phyloP scores from a whole-genome alignment of 2,888 invertebrate species.

The Venustoraphidia nigricollis region DNA sequence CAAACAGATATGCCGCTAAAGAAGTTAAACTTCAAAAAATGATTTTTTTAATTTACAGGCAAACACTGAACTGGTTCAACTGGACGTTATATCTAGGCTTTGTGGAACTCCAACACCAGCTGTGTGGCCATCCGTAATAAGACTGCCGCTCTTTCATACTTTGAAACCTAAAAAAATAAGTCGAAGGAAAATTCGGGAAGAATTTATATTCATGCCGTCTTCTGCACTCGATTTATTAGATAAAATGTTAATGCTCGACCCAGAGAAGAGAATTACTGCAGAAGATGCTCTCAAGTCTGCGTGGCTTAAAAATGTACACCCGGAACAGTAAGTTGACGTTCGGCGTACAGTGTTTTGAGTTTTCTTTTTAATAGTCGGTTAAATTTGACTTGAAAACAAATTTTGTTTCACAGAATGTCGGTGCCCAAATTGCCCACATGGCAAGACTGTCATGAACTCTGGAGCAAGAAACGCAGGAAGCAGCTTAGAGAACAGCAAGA shows the following conservation, averaged over 20 bases:
- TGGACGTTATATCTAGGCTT: constrained; percentile 84
- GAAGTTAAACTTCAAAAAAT: no score
- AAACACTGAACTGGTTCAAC: constrained; percentile 79
- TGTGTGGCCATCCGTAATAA: constrained; percentile 92
- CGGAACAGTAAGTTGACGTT: constrained; percentile 59
- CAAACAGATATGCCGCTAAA: no score
- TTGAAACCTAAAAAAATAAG: constrained; percentile 84
- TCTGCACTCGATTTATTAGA: constrained; percentile 83
- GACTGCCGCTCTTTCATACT: constrained; percentile 81
- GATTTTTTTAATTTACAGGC: constrained; percentile 40
- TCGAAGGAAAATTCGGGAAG: constrained; percentile 77
- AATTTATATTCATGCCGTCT: constrained; percentile 83
- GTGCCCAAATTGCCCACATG: constrained; percentile 78
- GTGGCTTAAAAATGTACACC: constrained; percentile 84
- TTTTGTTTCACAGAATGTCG: constrained; percentile 46
- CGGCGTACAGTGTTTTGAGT: constrained; percentile 6
- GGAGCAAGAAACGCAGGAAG: constrained; percentile 90
- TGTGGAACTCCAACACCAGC: constrained; percentile 95
- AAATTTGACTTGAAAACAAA: neutral
- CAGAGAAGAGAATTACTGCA: constrained; percentile 82
- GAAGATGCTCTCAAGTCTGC: constrained; percentile 83
- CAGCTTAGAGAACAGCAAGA: constrained; percentile 67
- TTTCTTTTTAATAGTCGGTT: constrained; percentile 5
- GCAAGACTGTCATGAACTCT: constrained; percentile 98
- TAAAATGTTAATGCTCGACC: constrained; percentile 92